These are phyloP conservation scores for Austrofundulus limnaeus DNA, from an alignment of 2,113 vertebrate genomes.

Conservation along the genomic window DNA sequence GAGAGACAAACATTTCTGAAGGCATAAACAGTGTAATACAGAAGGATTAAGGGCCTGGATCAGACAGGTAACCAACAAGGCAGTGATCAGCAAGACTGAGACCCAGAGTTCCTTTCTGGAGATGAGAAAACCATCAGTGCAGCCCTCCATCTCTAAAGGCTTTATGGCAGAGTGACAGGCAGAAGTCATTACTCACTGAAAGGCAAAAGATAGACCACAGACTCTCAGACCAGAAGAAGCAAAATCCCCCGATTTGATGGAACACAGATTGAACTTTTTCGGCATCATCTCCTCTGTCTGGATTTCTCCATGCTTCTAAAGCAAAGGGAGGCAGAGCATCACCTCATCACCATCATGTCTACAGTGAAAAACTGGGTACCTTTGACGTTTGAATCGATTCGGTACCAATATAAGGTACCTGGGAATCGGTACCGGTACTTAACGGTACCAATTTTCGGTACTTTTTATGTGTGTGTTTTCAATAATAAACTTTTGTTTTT, in stretches of 20 bases:
- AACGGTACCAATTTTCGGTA: too few relatives aligned
- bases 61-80: background rate
- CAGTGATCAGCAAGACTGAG: background rate
- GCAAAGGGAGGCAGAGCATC: background rate
- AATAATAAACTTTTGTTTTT: too few relatives aligned
- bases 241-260: constrained; percentile 2
- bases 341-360: background rate
- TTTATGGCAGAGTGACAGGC: background rate
- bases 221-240: background rate
- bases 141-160: background rate
- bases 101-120: background rate
- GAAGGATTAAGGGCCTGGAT: background rate
- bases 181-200: constrained; percentile 12
- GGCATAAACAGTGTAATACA: background rate
- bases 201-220: background rate
- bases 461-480: too few relatives aligned
- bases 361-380: background rate
- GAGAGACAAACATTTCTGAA: background rate
- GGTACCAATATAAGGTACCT: too few relatives aligned
- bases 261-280: background rate
- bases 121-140: background rate
- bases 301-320: background rate
- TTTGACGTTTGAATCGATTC: too few relatives aligned
- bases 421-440: too few relatives aligned
- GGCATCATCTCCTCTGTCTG: background rate